Percentiles rank a stretch among this genome's conserved stretches.
Evolutionary conservation across 2,113 vertebrate genomes (phyloP).

Genomic region (Microtus oregoni): DNA sequence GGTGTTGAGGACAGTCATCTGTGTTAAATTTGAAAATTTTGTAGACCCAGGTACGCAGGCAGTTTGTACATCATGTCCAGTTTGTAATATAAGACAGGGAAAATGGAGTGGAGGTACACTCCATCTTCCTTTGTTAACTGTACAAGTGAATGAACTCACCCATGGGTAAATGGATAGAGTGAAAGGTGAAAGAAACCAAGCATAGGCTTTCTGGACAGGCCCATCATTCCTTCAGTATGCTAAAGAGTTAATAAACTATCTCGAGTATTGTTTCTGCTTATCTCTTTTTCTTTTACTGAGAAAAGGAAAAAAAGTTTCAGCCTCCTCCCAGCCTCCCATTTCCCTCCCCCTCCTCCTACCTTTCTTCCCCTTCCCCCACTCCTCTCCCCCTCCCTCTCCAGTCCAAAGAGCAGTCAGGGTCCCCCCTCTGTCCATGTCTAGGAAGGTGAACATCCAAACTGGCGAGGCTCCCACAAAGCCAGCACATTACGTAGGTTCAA

Average conservation of each 20-base stretch:
- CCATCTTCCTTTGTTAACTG: not conserved
- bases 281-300: not conserved
- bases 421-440: too few species aligned
- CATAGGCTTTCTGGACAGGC: not conserved
- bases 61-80: not conserved
- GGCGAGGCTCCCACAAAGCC: too few species aligned
- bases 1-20: not conserved
- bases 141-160: not conserved
- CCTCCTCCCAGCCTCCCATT: too few species aligned
- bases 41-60: not conserved
- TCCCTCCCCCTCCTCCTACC: too few species aligned
- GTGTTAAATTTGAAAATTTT: not conserved
- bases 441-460: too few species aligned
- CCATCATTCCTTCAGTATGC: not conserved
- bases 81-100: constrained; percentile 18
- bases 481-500: too few species aligned
- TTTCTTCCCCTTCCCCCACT: too few species aligned
- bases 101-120: not conserved
- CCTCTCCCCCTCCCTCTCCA: too few species aligned
- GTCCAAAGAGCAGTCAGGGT: too few species aligned
- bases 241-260: constrained; percentile 30
- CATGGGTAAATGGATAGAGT: not conserved
- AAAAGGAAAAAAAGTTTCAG: too few species aligned
- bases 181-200: not conserved
- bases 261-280: not conserved